These are phyloP conservation scores for Frankliniella intonsa DNA, from an alignment of 2,888 invertebrate species.

Conservation along the genomic window DNA sequence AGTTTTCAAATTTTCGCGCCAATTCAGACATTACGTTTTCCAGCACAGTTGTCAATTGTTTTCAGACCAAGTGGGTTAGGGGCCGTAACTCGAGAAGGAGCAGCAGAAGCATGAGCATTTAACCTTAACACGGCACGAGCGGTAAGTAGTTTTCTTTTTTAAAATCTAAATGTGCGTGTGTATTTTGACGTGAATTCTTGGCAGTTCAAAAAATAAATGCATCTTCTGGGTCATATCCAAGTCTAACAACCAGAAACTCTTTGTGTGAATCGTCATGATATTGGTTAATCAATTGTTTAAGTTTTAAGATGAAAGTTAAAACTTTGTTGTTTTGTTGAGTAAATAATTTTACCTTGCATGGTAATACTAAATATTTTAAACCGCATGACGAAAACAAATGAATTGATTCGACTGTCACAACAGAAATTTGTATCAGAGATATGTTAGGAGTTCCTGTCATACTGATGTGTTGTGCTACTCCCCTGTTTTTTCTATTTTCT, in stretches of 20 bases:
- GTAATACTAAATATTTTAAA: too few species aligned
- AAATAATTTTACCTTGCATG: background rate
- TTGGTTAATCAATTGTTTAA: background rate
- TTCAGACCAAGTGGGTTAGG: too few species aligned
- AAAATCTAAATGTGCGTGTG: background rate
- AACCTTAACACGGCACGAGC: background rate
- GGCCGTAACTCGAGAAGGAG: background rate
- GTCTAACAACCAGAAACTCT: background rate
- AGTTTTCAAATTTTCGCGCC: too few species aligned
- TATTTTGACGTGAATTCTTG: background rate
- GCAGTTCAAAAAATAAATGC: background rate
- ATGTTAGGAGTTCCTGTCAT: background rate
- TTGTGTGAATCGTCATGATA: background rate
- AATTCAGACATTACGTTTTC: too few species aligned
- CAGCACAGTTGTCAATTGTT: too few species aligned
- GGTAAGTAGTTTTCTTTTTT: background rate
- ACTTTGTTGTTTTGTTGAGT: background rate
- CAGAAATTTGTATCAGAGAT: too few species aligned
- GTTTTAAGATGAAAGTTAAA: background rate
- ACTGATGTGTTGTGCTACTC: background rate
- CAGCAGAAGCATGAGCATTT: background rate
- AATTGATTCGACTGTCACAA: too few species aligned
- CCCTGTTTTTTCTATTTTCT: background rate
- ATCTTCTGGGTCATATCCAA: too few species aligned
- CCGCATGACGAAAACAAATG: too few species aligned